Percentiles rank a stretch among this genome's conserved stretches.
Evolutionary conservation across 2,113 vertebrate species (phyloP).

Genomic region (Opisthocomus hoazin): DNA sequence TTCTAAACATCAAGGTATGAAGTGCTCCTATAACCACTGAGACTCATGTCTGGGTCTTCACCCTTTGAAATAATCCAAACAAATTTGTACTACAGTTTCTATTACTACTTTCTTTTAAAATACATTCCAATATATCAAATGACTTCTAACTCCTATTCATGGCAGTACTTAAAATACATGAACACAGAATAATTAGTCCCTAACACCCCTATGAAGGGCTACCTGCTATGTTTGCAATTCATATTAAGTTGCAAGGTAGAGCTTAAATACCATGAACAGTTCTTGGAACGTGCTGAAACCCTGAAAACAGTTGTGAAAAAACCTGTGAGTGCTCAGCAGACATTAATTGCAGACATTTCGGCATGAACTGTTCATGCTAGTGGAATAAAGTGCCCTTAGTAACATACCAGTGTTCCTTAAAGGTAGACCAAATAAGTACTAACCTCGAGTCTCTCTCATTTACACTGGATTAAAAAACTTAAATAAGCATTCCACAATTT

Average conservation of each 20-base stretch:
- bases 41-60: neutral
- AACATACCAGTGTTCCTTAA: neutral
- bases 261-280: rapidly evolving
- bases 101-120: neutral
- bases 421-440: neutral
- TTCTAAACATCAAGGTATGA: neutral
- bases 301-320: neutral
- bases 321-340: neutral
- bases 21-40: neutral
- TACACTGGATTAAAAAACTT: neutral
- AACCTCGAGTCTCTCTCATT: neutral
- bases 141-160: neutral
- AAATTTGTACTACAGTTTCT: neutral
- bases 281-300: neutral
- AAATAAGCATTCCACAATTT: neutral
- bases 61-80: neutral
- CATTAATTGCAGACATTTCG: neutral
- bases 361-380: neutral
- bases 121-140: neutral
- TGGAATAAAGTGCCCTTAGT: neutral
- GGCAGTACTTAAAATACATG: neutral
- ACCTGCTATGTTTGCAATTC: neutral
- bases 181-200: neutral
- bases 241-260: neutral
- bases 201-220: neutral